These are phyloP conservation scores for Pandion haliaetus DNA, from an alignment of 2,113 vertebrate species.

Conservation along the genomic window DNA sequence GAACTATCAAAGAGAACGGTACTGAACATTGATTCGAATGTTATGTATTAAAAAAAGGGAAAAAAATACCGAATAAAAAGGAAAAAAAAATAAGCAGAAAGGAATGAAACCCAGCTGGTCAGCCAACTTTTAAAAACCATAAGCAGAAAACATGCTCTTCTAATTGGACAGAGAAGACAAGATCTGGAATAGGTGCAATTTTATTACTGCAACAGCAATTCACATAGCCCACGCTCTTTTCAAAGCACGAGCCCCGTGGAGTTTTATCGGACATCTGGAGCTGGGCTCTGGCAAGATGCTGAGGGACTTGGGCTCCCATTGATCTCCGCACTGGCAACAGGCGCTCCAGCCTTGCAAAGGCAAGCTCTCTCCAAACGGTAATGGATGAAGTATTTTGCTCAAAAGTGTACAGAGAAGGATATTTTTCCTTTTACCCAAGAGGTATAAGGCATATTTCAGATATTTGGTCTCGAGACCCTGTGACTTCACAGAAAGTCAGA, in stretches of 20 bases:
- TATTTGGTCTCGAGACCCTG: neutral
- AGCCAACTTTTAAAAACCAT: slow-evolving; percentile 45
- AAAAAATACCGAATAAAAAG: neutral
- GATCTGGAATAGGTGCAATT: slow-evolving; percentile 61
- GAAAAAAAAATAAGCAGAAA: neutral
- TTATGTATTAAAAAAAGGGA: slow-evolving; percentile 5
- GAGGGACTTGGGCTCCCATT: slow-evolving; percentile 32
- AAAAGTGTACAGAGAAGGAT: neutral
- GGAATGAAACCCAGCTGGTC: slow-evolving; percentile 58
- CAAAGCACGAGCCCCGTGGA: slow-evolving; percentile 34
- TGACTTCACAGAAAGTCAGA: neutral
- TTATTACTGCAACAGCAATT: slow-evolving; percentile 36
- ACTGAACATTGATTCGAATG: slow-evolving; percentile 18
- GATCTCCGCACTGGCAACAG: slow-evolving; percentile 37
- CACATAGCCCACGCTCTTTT: slow-evolving; percentile 39
- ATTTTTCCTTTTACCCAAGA: neutral
- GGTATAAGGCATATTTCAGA: neutral
- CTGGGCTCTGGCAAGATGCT: slow-evolving; percentile 29
- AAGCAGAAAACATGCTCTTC: slow-evolving; percentile 52
- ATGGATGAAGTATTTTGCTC: neutral
- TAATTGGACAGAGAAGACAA: slow-evolving; percentile 60
- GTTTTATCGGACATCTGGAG: slow-evolving; percentile 58
- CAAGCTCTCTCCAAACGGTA: neutral
- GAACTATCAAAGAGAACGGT: slow-evolving; percentile 52
- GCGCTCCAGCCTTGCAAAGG: neutral